These are phyloP conservation scores for Nemopilema nomurai DNA, from an alignment of 30 jellyfish, hydroid and myxozoan species.

Conservation along the genomic window DNA sequence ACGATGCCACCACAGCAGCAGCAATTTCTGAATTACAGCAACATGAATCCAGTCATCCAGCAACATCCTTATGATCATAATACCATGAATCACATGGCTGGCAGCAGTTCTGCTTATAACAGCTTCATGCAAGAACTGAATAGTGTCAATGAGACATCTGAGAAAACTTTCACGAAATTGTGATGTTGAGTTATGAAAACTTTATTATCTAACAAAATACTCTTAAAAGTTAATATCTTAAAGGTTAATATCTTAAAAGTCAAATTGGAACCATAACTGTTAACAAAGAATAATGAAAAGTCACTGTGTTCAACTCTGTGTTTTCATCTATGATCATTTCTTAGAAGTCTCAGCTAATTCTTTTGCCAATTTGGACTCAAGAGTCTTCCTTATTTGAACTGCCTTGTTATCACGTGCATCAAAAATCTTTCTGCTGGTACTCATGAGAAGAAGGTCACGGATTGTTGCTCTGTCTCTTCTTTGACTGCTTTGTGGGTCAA, in stretches of 20 bases:
- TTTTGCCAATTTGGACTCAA: conserved; percentile 34
- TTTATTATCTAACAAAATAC: conserved; percentile 9
- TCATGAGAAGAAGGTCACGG: conserved; percentile 45
- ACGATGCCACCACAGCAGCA: conserved; percentile 48
- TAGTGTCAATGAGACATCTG: conserved; percentile 32
- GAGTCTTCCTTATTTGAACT: conserved; percentile 17
- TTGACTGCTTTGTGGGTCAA: conserved; percentile 48
- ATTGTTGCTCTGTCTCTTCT: conserved; percentile 34
- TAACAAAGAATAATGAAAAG: conserved; percentile 4
- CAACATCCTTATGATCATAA: conserved; percentile 13
- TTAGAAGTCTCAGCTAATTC: conserved; percentile 17
- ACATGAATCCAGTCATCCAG: conserved; percentile 39
- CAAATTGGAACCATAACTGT: conserved; percentile 14
- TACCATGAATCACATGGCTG: conserved; percentile 26
- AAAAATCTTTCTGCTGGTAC: conserved; percentile 26
- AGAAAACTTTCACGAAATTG: conserved; percentile 36
- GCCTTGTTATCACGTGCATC: conserved; percentile 44
- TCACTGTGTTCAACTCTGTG: conserved; percentile 14
- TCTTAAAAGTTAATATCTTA: conserved; percentile 23
- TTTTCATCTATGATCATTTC: conserved; percentile 10
- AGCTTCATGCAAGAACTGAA: conserved; percentile 23
- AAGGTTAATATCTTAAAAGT: background rate
- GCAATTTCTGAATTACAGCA: conserved; percentile 3
- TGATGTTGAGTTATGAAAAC: conserved; percentile 5
- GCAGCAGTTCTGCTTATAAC: conserved; percentile 12